These are phyloP conservation scores for Ostrea denselamellosa DNA, from an alignment of 1,140 invertebrate genomes.

Conservation along the genomic window DNA sequence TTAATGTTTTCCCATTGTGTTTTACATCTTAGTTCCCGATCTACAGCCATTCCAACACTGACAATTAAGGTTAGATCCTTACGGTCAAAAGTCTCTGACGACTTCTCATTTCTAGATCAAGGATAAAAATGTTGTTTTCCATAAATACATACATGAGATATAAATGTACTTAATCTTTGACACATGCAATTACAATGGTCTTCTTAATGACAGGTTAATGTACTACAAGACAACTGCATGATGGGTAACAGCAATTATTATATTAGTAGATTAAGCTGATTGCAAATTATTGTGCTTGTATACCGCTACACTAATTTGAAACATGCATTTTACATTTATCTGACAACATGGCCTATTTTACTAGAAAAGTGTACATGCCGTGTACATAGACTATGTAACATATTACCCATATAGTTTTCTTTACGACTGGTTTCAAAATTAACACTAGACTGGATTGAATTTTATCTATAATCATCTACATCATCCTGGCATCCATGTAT, in stretches of 20 bases:
- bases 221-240: background rate
- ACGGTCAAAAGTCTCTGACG: background rate
- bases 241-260: slow-evolving; percentile 1
- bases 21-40: background rate
- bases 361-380: background rate
- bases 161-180: background rate
- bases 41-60: background rate
- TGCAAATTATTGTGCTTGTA: background rate
- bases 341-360: background rate
- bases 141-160: background rate
- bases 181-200: background rate
- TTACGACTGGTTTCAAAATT: too few species aligned
- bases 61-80: background rate
- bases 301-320: background rate
- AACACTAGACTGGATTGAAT: too few species aligned
- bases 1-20: background rate
- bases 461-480: too few species aligned
- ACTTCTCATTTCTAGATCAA: background rate
- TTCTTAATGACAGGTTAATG: background rate
- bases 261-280: background rate
- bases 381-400: background rate
- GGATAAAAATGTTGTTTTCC: background rate
- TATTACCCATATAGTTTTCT: background rate
- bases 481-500: too few species aligned
- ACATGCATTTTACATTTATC: background rate